Percentiles rank a stretch among this genome's conserved stretches.
Evolutionary conservation across 2,113 vertebrate genomes (phyloP).

Genomic region (Microtus richardsoni): DNA sequence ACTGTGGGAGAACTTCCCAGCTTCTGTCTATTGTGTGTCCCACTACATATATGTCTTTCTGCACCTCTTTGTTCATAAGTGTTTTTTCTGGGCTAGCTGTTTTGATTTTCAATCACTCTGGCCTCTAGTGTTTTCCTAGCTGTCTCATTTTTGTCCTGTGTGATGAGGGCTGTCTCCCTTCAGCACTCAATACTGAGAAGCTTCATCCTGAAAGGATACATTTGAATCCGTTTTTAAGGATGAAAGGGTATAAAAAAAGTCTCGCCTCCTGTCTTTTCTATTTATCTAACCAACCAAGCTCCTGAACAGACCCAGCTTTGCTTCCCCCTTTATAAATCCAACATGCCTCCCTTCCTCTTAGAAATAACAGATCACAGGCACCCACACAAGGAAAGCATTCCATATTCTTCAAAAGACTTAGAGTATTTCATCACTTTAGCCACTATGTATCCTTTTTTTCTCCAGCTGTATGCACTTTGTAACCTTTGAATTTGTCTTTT

Average conservation of each 20-base stretch:
- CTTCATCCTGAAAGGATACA: background rate
- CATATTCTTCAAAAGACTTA: background rate
- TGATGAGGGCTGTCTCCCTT: background rate
- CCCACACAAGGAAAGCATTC: background rate
- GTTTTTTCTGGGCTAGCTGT: background rate
- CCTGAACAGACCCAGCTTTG: background rate
- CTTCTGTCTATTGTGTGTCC: background rate
- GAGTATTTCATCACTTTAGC: background rate
- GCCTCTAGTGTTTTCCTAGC: background rate
- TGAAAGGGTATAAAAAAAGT: background rate
- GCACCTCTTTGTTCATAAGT: background rate
- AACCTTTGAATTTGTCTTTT: background rate
- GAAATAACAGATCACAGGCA: background rate
- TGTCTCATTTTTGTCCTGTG: background rate
- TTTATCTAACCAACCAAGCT: background rate
- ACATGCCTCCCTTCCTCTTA: background rate
- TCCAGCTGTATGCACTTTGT: background rate
- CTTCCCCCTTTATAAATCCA: background rate
- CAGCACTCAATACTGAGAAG: background rate
- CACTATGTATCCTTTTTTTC: background rate
- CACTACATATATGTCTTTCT: background rate
- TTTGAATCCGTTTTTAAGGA: background rate
- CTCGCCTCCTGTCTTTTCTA: background rate
- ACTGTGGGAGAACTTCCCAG: background rate
- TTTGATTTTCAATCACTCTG: background rate